Conservation (phyloP, 2,113 vertebrate species). For the Otocyon megalotis region DNA sequence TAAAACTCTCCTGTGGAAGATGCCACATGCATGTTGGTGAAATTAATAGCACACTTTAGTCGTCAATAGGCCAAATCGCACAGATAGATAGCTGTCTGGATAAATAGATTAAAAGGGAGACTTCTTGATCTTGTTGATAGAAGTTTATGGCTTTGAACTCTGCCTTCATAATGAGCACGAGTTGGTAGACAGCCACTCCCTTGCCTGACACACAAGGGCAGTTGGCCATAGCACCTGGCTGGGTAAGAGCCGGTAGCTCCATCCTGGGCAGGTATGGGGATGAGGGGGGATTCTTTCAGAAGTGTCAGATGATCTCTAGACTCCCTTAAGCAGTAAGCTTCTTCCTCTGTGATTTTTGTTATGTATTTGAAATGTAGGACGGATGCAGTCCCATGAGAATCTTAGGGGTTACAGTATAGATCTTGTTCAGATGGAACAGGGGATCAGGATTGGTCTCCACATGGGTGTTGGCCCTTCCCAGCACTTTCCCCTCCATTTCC, state of each 20-base stretch:
- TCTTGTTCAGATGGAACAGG: fast-evolving
- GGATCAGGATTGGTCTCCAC: fast-evolving
- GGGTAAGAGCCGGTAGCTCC: fast-evolving
- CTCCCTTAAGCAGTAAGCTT: background rate
- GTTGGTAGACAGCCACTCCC: background rate
- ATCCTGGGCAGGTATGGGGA: background rate
- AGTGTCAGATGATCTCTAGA: background rate
- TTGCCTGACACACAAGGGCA: fast-evolving
- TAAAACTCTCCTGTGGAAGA: background rate
- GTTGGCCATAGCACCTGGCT: too few species aligned
- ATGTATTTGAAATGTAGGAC: background rate
- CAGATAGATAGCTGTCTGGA: background rate
- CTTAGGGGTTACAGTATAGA: fast-evolving
- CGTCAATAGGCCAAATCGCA: background rate
- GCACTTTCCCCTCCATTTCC: background rate
- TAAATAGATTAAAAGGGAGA: background rate
- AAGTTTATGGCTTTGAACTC: background rate
- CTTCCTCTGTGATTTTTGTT: background rate
- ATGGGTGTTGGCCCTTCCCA: fast-evolving
- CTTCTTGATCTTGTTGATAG: background rate
- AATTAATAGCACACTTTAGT: background rate
- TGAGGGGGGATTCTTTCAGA: background rate
- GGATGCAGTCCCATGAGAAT: background rate
- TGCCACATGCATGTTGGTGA: background rate
- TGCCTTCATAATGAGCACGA: fast-evolving